phyloP scores from a whole-genome alignment of 2,113 vertebrate species.

The Oplegnathus fasciatus region DNA sequence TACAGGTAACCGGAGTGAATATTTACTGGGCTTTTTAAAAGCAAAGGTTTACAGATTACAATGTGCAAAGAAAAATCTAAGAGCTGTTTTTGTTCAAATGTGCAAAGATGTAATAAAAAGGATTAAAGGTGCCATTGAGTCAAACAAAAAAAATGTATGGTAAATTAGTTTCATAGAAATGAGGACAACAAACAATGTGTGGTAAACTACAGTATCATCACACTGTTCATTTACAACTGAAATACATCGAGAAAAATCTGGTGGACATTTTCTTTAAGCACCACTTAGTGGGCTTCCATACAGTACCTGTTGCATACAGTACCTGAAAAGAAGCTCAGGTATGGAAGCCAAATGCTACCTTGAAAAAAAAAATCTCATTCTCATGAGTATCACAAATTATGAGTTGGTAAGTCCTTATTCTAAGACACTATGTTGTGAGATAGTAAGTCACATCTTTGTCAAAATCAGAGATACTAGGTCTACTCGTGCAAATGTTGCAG shows the following conservation, averaged over 20 bases:
- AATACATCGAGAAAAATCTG: neutral
- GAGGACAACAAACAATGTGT: neutral
- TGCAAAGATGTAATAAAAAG: neutral
- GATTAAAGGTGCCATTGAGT: neutral
- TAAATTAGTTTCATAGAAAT: neutral
- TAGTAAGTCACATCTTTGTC: too few relatives aligned
- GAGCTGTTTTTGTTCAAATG: neutral
- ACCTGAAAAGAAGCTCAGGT: too few relatives aligned
- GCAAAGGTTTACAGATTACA: neutral
- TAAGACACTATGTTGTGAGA: neutral
- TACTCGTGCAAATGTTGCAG: neutral
- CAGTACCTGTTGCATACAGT: too few relatives aligned
- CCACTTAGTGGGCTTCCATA: too few relatives aligned
- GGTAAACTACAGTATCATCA: neutral
- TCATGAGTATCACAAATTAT: too few relatives aligned
- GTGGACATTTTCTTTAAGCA: too few relatives aligned
- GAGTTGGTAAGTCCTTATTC: neutral
- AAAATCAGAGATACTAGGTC: too few relatives aligned
- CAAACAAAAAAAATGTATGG: neutral
- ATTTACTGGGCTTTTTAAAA: neutral
- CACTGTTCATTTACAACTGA: neutral
- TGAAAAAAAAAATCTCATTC: too few relatives aligned
- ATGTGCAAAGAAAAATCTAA: neutral
- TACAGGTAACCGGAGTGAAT: neutral
- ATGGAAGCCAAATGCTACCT: too few relatives aligned